Base-by-base conservation (phyloP, 1,140 invertebrate genomes). In the Drosophila funebris region DNA sequence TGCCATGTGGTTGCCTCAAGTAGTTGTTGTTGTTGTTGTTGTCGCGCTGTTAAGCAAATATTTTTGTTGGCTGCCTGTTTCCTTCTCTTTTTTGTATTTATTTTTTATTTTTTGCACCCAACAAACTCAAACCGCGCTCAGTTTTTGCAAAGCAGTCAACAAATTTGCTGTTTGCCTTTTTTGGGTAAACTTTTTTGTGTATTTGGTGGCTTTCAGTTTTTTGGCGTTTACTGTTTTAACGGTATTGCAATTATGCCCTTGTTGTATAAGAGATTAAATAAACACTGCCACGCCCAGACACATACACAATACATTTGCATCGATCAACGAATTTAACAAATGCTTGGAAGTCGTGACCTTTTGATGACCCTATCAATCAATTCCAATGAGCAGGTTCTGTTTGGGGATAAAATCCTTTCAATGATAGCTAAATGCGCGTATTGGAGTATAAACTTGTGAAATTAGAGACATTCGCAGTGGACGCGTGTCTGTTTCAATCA, bases 11-110 rank as follows among this genome's bases (percentile, higher is more conserved):
- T 48, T 41, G 24, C 18, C 16, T 29, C 37, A 33, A 43, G 9
- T 53, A 18, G 24, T 37, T 44, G 37, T 48, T 50, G 41, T 48
- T 46, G 11, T 48, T 50, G 33, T 62, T 54, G 18, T 60, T 36
- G 44, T 48, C 60, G 20, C 8, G 58, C 52, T 18, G 31, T 58
- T 58, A 18, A 36, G 61, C 73, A 85, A 85, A 85, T 75, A 85
- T 85, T 85, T 66, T 43, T 46, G 29, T 70, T 56, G 16, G 48
- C 29, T 53, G 64, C 24, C n/a, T 54, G 37, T 54, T 54, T 37
- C 14, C 7, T 33, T 2, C 11, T 33, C 11, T 29, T 14, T 48
- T 48, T 48, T n/a, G 27, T n/a, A n/a, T 22, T 24, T 24, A 29
- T 57, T 57, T 58, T 44, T 43, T 43, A 14, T 16, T 57, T 31